Conservation (phyloP, 2,797 vertebrate genomes). For the Meriones psammophilus region DNA sequence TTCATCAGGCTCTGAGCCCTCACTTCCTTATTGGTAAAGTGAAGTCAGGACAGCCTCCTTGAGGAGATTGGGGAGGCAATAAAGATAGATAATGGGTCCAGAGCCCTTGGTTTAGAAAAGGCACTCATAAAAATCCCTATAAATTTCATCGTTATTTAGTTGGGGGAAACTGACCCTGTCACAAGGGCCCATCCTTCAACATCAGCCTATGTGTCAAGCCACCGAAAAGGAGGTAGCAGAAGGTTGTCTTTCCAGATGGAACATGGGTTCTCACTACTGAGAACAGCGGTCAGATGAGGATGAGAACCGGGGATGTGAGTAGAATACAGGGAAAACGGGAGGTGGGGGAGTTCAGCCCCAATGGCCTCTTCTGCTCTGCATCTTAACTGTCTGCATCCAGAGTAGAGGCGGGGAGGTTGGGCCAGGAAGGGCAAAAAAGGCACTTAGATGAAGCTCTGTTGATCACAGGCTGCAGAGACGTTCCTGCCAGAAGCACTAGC, state of each 20-base stretch:
- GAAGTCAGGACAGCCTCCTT: background rate
- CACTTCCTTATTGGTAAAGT: background rate
- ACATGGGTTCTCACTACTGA: rapidly evolving
- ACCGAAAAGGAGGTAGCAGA: background rate
- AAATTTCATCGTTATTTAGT: conserved; percentile 4
- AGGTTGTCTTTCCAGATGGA: background rate
- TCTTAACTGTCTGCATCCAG: rapidly evolving
- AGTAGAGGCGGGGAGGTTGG: rapidly evolving
- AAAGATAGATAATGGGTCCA: background rate
- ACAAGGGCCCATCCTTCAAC: background rate
- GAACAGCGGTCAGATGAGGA: background rate
- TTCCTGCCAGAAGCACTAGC: rapidly evolving
- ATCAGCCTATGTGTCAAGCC: background rate
- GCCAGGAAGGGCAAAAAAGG: background rate
- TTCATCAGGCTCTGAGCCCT: background rate
- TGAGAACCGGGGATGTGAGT: rapidly evolving
- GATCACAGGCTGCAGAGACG: too few relatives aligned
- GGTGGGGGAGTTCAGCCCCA: background rate
- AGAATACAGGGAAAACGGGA: too few relatives aligned
- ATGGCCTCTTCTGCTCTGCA: background rate
- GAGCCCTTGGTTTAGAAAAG: background rate
- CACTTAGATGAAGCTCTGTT: background rate
- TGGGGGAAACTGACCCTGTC: background rate
- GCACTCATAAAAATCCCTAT: background rate
- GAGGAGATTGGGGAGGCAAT: conserved; percentile 11